Percentiles rank a stretch among this genome's conserved stretches.
These are phyloP conservation scores for Heliocidaris erythrogramma DNA, from an alignment of 35 echinoderm and acorn worm species.

Conservation along the genomic window DNA sequence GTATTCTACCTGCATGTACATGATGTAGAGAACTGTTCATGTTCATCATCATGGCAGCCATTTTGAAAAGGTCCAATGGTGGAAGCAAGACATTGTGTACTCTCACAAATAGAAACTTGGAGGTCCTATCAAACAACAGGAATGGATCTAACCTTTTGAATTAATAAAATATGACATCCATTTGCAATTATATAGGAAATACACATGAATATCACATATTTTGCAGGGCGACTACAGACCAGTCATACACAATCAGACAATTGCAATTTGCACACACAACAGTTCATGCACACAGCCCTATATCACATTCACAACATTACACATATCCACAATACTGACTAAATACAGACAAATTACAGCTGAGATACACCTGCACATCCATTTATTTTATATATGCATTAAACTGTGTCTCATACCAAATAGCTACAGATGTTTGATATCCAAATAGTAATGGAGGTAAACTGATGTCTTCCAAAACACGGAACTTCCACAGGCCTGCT, in stretches of 20 bases:
- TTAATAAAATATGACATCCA: not conserved
- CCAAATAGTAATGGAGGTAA: not conserved
- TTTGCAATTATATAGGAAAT: not conserved
- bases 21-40: not conserved
- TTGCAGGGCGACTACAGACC: not conserved
- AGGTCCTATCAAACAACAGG: too few species aligned
- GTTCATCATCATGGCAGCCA: not conserved
- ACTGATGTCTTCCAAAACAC: conserved; percentile 20
- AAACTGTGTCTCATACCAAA: conserved; percentile 7
- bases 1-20: too few species aligned
- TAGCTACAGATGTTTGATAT: not conserved
- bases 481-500: not conserved
- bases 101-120: too few species aligned
- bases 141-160: too few species aligned
- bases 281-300: not conserved
- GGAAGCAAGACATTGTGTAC: not conserved
- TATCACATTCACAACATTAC: not conserved
- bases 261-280: not conserved
- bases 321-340: not conserved
- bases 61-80: not conserved
- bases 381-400: not conserved
- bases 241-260: conserved; percentile 5
- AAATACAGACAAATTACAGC: not conserved
- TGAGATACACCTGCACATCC: not conserved
- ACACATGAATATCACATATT: not conserved